Conservation (phyloP, 2,888 invertebrate genomes). For the Tetheella fluctuosa region DNA sequence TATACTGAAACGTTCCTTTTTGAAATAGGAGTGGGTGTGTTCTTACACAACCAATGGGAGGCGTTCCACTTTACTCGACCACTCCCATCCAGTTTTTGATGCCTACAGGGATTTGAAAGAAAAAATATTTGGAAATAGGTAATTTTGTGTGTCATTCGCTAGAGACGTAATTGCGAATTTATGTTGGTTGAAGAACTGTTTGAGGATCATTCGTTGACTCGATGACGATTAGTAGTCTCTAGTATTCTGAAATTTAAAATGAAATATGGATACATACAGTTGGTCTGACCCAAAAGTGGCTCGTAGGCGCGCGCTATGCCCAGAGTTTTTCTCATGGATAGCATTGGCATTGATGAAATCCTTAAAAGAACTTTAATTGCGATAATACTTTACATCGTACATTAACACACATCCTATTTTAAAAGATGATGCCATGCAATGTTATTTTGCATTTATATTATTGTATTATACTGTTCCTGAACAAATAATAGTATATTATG, state of each 20-base stretch:
- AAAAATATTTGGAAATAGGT: conserved; percentile 78
- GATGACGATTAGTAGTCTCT: background rate
- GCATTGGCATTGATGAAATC: no score
- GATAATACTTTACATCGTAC: no score
- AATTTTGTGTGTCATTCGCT: conserved; percentile 76
- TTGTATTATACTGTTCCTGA: no score
- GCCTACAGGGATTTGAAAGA: conserved; percentile 81
- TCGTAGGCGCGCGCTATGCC: no score
- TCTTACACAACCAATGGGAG: conserved; percentile 69
- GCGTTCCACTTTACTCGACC: conserved; percentile 56
- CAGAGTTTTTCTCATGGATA: no score
- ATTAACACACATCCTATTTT: no score
- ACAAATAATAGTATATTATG: no score
- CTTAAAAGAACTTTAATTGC: no score
- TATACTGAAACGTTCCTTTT: conserved; percentile 66
- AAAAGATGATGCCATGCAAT: no score
- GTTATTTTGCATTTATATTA: no score
- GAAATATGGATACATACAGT: no score
- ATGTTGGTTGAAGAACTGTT: conserved; percentile 45
- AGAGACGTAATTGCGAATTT: conserved; percentile 77
- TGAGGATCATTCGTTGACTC: background rate
- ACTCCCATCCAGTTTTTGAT: conserved; percentile 78
- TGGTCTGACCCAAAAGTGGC: no score
- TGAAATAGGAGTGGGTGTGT: conserved; percentile 71
- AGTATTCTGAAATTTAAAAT: background rate